phyloP scores from a whole-genome alignment of 2,797 vertebrate genomes.

The Geotrypetes seraphini region DNA sequence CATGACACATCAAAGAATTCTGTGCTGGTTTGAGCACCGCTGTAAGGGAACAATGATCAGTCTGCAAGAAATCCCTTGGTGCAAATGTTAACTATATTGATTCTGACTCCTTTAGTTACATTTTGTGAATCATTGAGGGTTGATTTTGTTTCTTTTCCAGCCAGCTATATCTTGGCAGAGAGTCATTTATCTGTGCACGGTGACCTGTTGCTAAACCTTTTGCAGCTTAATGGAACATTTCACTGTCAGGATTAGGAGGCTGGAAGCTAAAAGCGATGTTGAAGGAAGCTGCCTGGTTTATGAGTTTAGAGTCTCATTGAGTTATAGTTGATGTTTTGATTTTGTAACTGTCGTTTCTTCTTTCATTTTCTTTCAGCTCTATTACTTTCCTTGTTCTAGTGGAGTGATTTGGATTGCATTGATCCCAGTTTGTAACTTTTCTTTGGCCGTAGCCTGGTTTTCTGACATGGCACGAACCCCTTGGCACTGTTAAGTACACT shows the following conservation, averaged over 20 bases:
- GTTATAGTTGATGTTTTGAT: slow-evolving; percentile 45
- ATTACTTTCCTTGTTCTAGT: slow-evolving; percentile 23
- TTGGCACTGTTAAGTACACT: too few relatives aligned
- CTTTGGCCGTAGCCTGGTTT: not conserved
- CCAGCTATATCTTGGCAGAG: not conserved
- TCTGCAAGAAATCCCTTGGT: too few relatives aligned
- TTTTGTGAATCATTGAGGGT: slow-evolving; percentile 4
- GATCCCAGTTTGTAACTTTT: slow-evolving; percentile 23
- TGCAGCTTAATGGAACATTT: slow-evolving; percentile 16
- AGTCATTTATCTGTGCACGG: not conserved
- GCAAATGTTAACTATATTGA: too few relatives aligned
- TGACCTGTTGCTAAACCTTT: slow-evolving; percentile 3
- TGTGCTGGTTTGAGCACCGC: too few relatives aligned
- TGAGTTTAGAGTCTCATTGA: slow-evolving; percentile 46
- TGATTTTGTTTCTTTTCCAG: not conserved
- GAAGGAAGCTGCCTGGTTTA: slow-evolving; percentile 41
- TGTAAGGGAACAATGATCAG: too few relatives aligned
- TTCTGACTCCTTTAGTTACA: not conserved
- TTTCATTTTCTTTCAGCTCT: slow-evolving; percentile 35
- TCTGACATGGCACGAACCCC: too few relatives aligned
- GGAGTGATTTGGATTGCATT: slow-evolving; percentile 32
- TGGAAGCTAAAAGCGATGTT: slow-evolving; percentile 16
- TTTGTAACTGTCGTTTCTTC: slow-evolving; percentile 40
- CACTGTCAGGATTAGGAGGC: slow-evolving; percentile 20
- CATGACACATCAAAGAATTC: too few relatives aligned